Evolutionary conservation across 2,888 invertebrate species (phyloP), one percentile per base, ranked within the genome.

Genomic region (Tholera decimalis): DNA sequence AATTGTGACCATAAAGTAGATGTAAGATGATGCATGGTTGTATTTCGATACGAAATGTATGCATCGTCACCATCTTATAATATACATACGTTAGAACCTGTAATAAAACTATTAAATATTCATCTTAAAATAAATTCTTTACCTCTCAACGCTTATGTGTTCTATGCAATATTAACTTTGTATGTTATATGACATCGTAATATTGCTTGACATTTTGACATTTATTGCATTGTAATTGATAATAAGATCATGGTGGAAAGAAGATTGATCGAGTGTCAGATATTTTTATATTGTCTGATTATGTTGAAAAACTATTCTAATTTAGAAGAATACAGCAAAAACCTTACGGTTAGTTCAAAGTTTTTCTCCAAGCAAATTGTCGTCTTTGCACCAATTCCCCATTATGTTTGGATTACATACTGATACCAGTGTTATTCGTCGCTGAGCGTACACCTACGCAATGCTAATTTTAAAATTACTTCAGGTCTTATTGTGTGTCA

Each of bases 21-120:
- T 65, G 66, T 44, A 54, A 56, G 35, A 63, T 63, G 56, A 62
- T 62, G 47, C 47, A 61, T 43, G 57, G 49, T 53, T 57, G 43
- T 4, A 61, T 66, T 55, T 60, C 13, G 30, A 47, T 56, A 39
- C 57, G 51, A 62, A 55, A 71, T 66, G 37, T 57, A 33, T 50
- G 56, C 35, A 62, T 64, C 74, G 46, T 65, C 58, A 72, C 63
- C 49, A 63, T 79, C 33, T 60, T 39, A 60, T 57, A 62, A n/a
- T 54, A 39, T 60, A 43, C 51, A 39, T 60, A 43, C 51, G 57
- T 47, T 72, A 67, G 39, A 49, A 76, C 79, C 80, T 80, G 80
- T 63, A 80, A 80, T 68, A 81, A 79, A 80, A 68, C 46, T 59
- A 8, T 57, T 74, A 58, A 66, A 66, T 64, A 26, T 60, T 61